Base-by-base conservation (phyloP, 2,888 invertebrate genomes). In the Teleogryllus oceanicus region DNA sequence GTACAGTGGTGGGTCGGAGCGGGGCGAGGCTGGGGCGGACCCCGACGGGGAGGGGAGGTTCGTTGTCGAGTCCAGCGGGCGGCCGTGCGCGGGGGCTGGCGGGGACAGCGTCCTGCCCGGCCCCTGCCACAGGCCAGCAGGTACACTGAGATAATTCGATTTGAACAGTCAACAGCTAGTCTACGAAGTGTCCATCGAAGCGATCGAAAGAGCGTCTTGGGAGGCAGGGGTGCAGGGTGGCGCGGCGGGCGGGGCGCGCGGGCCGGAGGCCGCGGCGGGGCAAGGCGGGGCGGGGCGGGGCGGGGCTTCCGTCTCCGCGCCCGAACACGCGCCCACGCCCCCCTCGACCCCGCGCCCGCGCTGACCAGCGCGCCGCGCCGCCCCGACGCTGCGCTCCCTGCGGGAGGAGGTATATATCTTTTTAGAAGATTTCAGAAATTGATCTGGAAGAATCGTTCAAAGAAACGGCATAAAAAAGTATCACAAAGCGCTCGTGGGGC, bases 11-110 rank as follows among this genome's bases (percentile, higher is more conserved):
- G 8, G 37, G 37, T 8, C 8, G 37, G 37, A 37, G 37, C 37
- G 37, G 37, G 8, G 37, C 37, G 37, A 37, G 37, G 37, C 37
- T 37, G 37, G 37, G 37, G 37, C 37, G 37, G 37, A 37, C 37
- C 37, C 37, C 37, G 37, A 37, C 37, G 37, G 37, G 24, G 37
- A 37, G 37, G n/a, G n/a, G n/a, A 62, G 62, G 16, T 62, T 62
- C 62, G 62, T 62, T 62, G 62, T 62, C 62, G 62, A 62, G 62
- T 62, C 62, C 62, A 62, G 62, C 62, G 62, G 62, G 62, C 62
- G 62, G 62, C 62, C 62, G 62, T 62, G 62, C 62, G 62, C 37
- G 62, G 13, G 62, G 62, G 62, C n/a, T 13, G 62, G 62, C 62
- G 62, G 62, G 37, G 8, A 8, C 8, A 5, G 37, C 37, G 37